phyloP scores from a whole-genome alignment of 1,140 invertebrate species.

The Galendromus occidentalis region DNA sequence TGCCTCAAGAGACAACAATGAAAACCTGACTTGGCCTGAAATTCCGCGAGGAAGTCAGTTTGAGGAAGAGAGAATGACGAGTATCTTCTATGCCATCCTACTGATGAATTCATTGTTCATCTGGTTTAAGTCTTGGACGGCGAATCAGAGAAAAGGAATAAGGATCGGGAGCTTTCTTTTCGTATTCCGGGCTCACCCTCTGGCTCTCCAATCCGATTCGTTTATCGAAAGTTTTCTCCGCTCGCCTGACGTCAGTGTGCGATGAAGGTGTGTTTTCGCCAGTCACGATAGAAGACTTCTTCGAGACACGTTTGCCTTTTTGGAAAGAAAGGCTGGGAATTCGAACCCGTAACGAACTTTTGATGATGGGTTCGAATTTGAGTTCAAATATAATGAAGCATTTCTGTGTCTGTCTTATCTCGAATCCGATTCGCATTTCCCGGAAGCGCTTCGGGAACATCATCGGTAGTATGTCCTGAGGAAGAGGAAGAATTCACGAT shows the following conservation, averaged over 20 bases:
- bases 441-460: constrained; percentile 9
- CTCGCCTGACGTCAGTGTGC: too few relatives aligned
- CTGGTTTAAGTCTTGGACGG: too few relatives aligned
- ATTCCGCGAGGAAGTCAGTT: not conserved
- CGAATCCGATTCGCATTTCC: constrained; percentile 10
- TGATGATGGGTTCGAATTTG: constrained; percentile 6
- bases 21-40: not conserved
- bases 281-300: too few relatives aligned
- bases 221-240: too few relatives aligned
- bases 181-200: too few relatives aligned
- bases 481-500: not conserved
- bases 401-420: not conserved
- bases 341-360: constrained; percentile 9
- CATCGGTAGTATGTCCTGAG: not conserved
- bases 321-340: not conserved
- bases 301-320: not conserved
- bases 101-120: too few relatives aligned
- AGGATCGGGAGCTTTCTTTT: too few relatives aligned
- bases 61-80: too few relatives aligned
- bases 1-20: not conserved
- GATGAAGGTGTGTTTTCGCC: too few relatives aligned
- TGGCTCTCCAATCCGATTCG: too few relatives aligned
- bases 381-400: constrained; percentile 11
- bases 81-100: too few relatives aligned
- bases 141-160: too few relatives aligned